Evolutionary conservation across 2,888 invertebrate genomes (phyloP).

Genomic region (Drosophila subsilvestris): DNA sequence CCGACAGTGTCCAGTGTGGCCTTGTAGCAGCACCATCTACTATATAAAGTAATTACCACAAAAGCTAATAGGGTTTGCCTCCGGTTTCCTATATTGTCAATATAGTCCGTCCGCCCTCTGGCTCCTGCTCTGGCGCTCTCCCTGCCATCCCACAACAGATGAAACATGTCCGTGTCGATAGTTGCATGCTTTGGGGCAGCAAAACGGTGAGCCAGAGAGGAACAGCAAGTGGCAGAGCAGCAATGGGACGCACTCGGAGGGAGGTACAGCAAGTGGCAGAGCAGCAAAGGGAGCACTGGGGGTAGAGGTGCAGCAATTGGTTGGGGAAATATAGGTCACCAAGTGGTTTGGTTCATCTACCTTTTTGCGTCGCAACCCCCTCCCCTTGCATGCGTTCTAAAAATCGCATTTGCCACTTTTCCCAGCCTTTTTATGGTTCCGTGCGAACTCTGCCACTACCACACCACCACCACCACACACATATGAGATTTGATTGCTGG

Average conservation of each 20-base stretch:
- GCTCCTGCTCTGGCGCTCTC: not conserved
- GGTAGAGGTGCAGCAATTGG: not conserved
- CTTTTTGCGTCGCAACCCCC: constrained; percentile 3
- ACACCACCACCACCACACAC: constrained; percentile 1
- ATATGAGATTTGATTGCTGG: constrained; percentile 56
- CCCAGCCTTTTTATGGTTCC: constrained; percentile 33
- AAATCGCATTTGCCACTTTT: constrained; percentile 56
- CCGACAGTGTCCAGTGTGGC: constrained; percentile 20
- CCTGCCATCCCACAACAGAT: constrained; percentile 10
- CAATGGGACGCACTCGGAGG: not conserved
- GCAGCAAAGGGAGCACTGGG: not conserved
- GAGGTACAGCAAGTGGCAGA: not conserved
- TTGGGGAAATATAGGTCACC: constrained; percentile 48
- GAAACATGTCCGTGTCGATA: constrained; percentile 39
- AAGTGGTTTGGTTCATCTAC: constrained; percentile 39
- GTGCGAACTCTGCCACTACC: constrained; percentile 1
- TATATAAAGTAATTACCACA: constrained; percentile 56
- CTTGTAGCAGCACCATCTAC: constrained; percentile 18
- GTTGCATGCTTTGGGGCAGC: constrained; percentile 8
- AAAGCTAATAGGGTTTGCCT: constrained; percentile 32
- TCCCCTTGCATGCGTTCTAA: constrained; percentile 25
- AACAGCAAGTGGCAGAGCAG: not conserved
- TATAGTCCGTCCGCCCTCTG: constrained; percentile 16
- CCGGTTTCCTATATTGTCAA: constrained; percentile 43
- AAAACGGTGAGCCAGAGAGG: constrained; percentile 11